These are phyloP conservation scores for Cryptus viduatorius DNA, from an alignment of 2,888 invertebrate species.

Conservation along the genomic window DNA sequence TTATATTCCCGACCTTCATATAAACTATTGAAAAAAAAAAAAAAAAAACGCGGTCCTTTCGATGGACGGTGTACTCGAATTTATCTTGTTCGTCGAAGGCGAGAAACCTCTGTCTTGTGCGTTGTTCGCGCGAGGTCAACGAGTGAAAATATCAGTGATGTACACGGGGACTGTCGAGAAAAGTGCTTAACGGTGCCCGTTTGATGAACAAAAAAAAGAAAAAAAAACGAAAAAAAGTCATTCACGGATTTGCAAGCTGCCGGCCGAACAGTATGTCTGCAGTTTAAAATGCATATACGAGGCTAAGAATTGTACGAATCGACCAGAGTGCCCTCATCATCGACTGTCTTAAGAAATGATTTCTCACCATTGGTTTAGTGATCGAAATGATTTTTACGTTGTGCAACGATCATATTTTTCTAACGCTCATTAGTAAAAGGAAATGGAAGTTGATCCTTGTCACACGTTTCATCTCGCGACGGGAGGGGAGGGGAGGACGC, in stretches of 20 bases:
- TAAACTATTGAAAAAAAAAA: conserved; percentile 26
- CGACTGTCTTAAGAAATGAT: conserved; percentile 69
- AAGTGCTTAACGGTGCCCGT: conserved; percentile 5
- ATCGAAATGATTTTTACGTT: conserved; percentile 66
- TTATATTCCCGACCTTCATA: conserved; percentile 69
- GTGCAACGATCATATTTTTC: conserved; percentile 74
- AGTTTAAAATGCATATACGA: neutral
- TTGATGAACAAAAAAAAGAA: conserved; percentile 10
- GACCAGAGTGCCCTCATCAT: conserved; percentile 73
- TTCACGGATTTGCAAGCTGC: conserved; percentile 61
- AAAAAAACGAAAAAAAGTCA: conserved; percentile 57
- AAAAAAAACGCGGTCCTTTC: conserved; percentile 46
- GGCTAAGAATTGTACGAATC: conserved; percentile 71
- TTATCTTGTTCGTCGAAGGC: conserved; percentile 76
- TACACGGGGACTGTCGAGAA: conserved; percentile 19
- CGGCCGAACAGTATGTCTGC: conserved; percentile 46
- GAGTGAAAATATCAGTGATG: conserved; percentile 44
- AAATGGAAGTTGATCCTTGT: conserved; percentile 44
- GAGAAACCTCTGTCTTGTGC: conserved; percentile 44
- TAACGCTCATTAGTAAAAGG: conserved; percentile 70
- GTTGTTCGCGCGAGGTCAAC: conserved; percentile 27
- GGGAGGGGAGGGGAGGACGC: conserved; percentile 32
- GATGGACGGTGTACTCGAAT: conserved; percentile 57
- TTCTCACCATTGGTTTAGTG: conserved; percentile 68
- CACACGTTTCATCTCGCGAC: conserved; percentile 55